phyloP scores from a whole-genome alignment of 2,797 vertebrate genomes.

The Periparus ater region DNA sequence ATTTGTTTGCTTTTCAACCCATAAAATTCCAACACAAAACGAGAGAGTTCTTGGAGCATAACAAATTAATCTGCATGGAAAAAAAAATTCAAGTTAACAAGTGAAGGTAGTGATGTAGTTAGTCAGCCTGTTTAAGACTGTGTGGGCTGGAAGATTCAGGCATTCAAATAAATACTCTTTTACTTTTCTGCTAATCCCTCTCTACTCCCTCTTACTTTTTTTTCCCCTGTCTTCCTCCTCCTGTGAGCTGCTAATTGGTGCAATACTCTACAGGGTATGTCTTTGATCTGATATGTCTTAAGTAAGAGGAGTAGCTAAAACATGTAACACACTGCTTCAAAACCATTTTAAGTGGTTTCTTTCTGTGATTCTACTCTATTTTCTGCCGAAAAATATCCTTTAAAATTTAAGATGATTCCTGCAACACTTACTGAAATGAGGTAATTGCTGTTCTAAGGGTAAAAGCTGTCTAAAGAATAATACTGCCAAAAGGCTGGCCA shows the following conservation, averaged over 20 bases:
- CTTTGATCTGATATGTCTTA: background rate
- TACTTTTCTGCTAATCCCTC: slow-evolving; percentile 30
- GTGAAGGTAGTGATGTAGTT: background rate
- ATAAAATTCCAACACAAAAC: background rate
- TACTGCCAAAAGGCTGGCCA: background rate
- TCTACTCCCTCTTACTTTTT: background rate
- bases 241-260: background rate
- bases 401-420: background rate
- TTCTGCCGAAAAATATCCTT: background rate
- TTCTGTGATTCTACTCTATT: background rate
- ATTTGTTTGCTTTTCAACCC: slow-evolving; percentile 7
- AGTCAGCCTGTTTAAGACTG: background rate
- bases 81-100: background rate
- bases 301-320: background rate
- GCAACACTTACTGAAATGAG: background rate
- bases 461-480: background rate
- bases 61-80: background rate
- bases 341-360: background rate
- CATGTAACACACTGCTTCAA: background rate
- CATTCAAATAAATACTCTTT: slow-evolving; percentile 25
- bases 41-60: background rate
- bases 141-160: slow-evolving; percentile 5
- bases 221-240: background rate
- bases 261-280: background rate
- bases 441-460: background rate